Percentiles rank a stretch among this genome's conserved stretches.
These are phyloP conservation scores for Lindbergichthys nudifrons DNA, from an alignment of 2,797 vertebrate species.

Conservation along the genomic window DNA sequence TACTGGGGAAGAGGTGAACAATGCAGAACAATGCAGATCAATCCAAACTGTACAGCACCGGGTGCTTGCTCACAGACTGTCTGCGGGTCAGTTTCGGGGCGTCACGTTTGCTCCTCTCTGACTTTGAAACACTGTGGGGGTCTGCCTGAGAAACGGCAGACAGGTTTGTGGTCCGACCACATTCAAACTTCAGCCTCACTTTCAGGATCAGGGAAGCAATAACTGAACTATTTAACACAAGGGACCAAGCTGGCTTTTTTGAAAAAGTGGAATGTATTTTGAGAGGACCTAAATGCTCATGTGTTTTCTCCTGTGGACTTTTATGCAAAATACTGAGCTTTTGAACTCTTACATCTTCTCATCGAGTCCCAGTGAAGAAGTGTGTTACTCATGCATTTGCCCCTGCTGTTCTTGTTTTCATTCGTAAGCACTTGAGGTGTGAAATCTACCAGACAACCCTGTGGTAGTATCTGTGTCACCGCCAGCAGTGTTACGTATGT, in stretches of 20 bases:
- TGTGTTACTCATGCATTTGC: constrained; percentile 49
- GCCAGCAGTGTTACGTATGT: constrained; percentile 37
- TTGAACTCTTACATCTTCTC: constrained; percentile 16
- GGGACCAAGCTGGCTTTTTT: constrained; percentile 41
- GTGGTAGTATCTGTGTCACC: constrained; percentile 42
- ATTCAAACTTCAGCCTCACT: constrained; percentile 28
- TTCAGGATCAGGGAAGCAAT: constrained; percentile 24
- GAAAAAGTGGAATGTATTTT: constrained; percentile 54
- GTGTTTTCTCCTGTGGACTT: constrained; percentile 50
- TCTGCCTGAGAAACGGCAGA: constrained; percentile 14
- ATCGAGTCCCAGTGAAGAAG: constrained; percentile 33
- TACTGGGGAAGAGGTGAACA: constrained; percentile 51
- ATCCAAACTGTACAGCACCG: constrained; percentile 47
- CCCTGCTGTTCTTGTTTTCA: constrained; percentile 60
- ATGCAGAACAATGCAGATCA: constrained; percentile 64
- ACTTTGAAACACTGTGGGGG: constrained; percentile 37
- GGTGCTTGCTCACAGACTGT: constrained; percentile 23
- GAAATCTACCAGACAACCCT: constrained; percentile 40
- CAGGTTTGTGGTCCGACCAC: constrained; percentile 26
- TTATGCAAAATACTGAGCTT: constrained; percentile 45
- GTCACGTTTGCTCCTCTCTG: constrained; percentile 41
- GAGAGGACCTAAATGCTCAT: constrained; percentile 24
- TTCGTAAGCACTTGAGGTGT: constrained; percentile 78
- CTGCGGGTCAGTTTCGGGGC: constrained; percentile 39
- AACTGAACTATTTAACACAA: constrained; percentile 41